Evolutionary conservation across 2,888 invertebrate genomes (phyloP).

Genomic region (Epirrita christyi): DNA sequence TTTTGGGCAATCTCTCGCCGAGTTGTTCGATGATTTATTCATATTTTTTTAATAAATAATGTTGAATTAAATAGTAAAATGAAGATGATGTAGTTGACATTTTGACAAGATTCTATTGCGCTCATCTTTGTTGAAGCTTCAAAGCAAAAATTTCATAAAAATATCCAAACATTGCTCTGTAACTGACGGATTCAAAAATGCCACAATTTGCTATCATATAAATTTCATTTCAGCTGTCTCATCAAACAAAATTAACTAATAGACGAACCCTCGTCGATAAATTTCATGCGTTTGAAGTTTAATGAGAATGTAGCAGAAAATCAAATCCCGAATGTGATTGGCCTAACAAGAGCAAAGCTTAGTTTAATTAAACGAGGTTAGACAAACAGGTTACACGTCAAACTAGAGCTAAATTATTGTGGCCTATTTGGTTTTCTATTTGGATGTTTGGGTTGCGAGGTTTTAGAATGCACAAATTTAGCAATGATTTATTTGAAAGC

Average conservation of each 20-base stretch:
- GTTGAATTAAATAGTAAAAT: too few relatives aligned
- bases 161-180: too few relatives aligned
- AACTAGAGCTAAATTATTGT: conserved; percentile 33
- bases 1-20: too few relatives aligned
- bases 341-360: conserved; percentile 33
- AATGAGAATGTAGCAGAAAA: conserved; percentile 21
- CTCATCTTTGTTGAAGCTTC: too few relatives aligned
- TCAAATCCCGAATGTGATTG: conserved; percentile 32
- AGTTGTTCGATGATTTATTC: too few relatives aligned
- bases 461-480: too few relatives aligned
- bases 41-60: too few relatives aligned
- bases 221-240: background rate
- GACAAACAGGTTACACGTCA: conserved; percentile 36
- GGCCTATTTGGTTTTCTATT: conserved; percentile 30
- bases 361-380: conserved; percentile 39
- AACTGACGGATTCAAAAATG: too few relatives aligned
- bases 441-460: conserved; percentile 10
- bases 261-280: background rate
- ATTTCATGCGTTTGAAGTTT: conserved; percentile 19
- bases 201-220: background rate
- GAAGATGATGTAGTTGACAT: too few relatives aligned
- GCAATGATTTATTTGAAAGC: background rate
- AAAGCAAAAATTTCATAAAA: too few relatives aligned
- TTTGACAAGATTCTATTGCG: too few relatives aligned
- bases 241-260: background rate